Evolutionary conservation across 2,113 vertebrate species (phyloP).

Genomic region (Apeltes quadracus): DNA sequence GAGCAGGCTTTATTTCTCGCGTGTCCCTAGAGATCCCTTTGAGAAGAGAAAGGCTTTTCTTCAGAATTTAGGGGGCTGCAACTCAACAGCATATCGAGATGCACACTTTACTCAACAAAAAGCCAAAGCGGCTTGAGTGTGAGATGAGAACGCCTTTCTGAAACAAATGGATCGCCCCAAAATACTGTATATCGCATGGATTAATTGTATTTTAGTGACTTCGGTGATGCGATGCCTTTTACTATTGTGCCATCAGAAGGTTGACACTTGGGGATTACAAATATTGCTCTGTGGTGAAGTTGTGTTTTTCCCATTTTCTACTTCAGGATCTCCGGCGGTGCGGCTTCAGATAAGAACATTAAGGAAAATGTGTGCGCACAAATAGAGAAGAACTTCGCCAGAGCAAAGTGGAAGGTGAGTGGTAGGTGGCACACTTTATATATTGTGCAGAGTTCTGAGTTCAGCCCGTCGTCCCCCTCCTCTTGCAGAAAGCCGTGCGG

Average conservation of each 20-base stretch:
- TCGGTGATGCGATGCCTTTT: background rate
- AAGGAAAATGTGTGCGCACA: conserved; percentile 97
- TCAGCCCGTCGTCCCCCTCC: conserved; percentile 7
- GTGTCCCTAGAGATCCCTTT: background rate
- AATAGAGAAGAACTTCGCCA: conserved; percentile 98
- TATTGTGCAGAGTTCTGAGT: too few relatives aligned
- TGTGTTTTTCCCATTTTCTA: conserved; percentile 25
- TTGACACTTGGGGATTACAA: background rate
- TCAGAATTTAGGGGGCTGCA: background rate
- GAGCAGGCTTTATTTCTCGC: background rate
- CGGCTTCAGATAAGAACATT: conserved; percentile 98
- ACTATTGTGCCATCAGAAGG: background rate
- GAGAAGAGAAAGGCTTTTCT: background rate
- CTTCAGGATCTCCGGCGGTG: conserved; percentile 95
- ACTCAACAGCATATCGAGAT: background rate
- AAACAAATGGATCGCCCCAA: background rate
- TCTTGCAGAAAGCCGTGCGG: conserved; percentile 92
- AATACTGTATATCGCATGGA: background rate
- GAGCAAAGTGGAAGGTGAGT: conserved; percentile 99
- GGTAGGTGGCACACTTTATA: too few relatives aligned
- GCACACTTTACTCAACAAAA: background rate
- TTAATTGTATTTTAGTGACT: background rate
- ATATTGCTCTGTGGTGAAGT: conserved; percentile 13
- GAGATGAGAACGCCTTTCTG: background rate
- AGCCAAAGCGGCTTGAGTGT: background rate